Conservation (phyloP, 2,888 invertebrate species). For the Stegana nigrithorax region DNA sequence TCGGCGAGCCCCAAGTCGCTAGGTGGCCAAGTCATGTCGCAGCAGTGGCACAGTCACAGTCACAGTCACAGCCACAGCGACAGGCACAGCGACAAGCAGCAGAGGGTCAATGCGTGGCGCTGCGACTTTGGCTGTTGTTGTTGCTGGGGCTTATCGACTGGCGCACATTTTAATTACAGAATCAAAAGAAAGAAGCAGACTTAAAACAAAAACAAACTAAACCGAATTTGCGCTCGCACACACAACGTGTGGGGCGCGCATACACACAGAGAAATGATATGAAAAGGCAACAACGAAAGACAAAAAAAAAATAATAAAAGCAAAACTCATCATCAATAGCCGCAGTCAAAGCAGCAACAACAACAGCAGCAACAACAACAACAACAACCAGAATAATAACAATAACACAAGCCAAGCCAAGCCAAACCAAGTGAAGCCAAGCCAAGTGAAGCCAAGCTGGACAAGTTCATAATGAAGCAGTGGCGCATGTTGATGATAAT, state of each 20-base stretch:
- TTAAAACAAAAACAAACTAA: neutral
- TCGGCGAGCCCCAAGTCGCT: neutral
- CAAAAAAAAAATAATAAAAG: neutral
- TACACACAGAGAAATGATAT: too few relatives aligned
- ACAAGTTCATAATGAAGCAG: neutral
- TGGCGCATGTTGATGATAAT: too few relatives aligned
- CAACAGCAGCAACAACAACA: too few relatives aligned
- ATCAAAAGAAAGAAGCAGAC: neutral
- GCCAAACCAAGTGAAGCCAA: too few relatives aligned
- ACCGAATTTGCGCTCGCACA: slow-evolving; percentile 25
- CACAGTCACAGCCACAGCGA: too few relatives aligned
- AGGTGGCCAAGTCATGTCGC: too few relatives aligned
- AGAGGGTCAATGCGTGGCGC: neutral
- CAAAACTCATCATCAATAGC: neutral
- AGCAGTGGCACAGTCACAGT: too few relatives aligned
- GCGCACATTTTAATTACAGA: slow-evolving; percentile 19
- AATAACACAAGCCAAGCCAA: neutral
- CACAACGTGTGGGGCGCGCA: slow-evolving; percentile 39
- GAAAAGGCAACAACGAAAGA: neutral
- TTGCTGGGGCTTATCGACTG: neutral
- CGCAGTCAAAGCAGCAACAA: too few relatives aligned
- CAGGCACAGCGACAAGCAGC: neutral
- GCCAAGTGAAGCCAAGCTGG: too few relatives aligned
- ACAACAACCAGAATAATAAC: neutral
- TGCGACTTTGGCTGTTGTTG: neutral